Base-by-base conservation (phyloP, 2,888 invertebrate species). In the Steromphala cineraria region DNA sequence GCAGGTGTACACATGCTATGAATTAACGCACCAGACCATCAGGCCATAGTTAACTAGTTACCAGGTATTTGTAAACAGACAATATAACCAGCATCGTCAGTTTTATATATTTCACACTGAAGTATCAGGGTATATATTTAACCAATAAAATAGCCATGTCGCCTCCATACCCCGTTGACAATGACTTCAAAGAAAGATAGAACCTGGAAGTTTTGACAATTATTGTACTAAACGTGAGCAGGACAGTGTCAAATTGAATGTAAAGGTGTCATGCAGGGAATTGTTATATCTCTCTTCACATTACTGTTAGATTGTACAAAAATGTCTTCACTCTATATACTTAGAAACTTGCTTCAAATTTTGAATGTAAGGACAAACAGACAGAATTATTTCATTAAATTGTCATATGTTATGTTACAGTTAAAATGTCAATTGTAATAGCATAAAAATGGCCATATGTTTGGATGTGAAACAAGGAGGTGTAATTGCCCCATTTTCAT, bases 71-170 rank as follows among this genome's bases (percentile, higher is more conserved):
- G 56, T n/a, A 56, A 56, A 7, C 56, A 21, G 56, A 56, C 56
- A 7, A 19, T 21, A 24, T 24, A 36, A 56, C 19, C 19, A 10
- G 36, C 40, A 40, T 36, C 36, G 71, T 71, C 36, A 71, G 36
- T n/a, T 71, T 71, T 71, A 71, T 71, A 36, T 19, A 15, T 56
- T 71, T 71, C 71, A 71, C 71, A 71, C 71, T 17, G n/a, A 31
- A 36, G 40, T 71, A 71, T 24, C 10, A 71, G 31, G 19, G 19
- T 71, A 36, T 71, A 71, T 40, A n/a, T 71, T 71, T 71, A 40
- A 40, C 40, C 36, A 71, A 71, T 71, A 71, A 71, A 71, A 71
- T 36, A 19, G 19, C 71, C 36, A 71, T 71, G 36, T 71, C 71
- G 17, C 40, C 10, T 31, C 31, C 19, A 71, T 71, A 71, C 36